Base-by-base conservation (phyloP, 2,113 vertebrate genomes). In the Dasypus novemcinctus region DNA sequence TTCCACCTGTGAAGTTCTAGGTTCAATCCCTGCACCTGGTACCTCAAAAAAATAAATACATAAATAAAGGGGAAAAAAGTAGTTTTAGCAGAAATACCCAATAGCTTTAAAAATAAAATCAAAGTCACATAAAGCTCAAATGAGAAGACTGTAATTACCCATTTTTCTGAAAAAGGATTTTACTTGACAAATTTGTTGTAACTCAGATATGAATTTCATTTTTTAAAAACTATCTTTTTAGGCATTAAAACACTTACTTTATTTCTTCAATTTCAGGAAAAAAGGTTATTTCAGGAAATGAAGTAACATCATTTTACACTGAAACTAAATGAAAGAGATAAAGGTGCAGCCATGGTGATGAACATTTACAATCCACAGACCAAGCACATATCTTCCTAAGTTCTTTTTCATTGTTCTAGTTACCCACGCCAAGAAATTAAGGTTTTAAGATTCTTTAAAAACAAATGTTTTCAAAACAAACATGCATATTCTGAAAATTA, bases 221-320 rank as follows among this genome's bases (percentile, higher is more conserved):
- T 57, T 76, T 93, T 88, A 87, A 20, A 80, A 92, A 76, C 7
- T 79, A 79, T 59, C 71, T 64, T 66, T 89, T 72, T 29, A 74
- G n/a, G 59, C 52, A 87, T 69, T 66, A 94, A 72, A 88, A 59
- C n/a, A 72, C 66, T 87, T 82, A 15, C 33, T 94, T 75, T 78
- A 85, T 46, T 92, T 91, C 66, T 93, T 91, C 75, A 61, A 88
- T 85, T 92, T 96, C 33, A 90, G 54, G 85, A 86, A 92, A 95
- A 89, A 21, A 29, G 43, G 25, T 23, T 46, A 68, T 66, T 89
- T 84, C 41, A 82, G 54, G 52, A 95, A 93, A 90, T 59, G 17
- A 93, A 91, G 31, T 71, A 54, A 64, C 36, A 54, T 79, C 54
- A 91, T 80, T 92, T 95, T 81, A 74, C 57, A 84, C 43, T 63